These are phyloP conservation scores for Rambutsinella grinnellia DNA, from an alignment of 2,888 invertebrate genomes.

Conservation along the genomic window DNA sequence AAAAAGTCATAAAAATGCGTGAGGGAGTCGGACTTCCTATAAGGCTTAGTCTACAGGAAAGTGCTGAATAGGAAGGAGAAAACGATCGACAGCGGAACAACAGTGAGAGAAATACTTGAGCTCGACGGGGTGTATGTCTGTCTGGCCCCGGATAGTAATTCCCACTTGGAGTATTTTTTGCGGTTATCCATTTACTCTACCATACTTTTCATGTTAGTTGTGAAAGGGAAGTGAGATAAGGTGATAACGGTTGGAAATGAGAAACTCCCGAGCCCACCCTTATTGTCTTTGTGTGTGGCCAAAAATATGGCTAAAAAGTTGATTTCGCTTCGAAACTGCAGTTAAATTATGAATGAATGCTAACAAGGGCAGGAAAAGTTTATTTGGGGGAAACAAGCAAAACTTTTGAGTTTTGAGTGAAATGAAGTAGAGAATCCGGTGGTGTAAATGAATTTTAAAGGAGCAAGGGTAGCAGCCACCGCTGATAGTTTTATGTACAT, in stretches of 20 bases:
- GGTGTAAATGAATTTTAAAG: background rate
- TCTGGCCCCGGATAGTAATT: conserved; percentile 8
- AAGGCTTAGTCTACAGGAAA: background rate
- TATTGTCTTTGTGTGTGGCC: background rate
- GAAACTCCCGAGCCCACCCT: background rate
- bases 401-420: background rate
- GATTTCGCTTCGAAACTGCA: too few relatives aligned
- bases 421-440: too few relatives aligned
- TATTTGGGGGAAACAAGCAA: background rate
- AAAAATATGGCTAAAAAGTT: too few relatives aligned
- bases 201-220: too few relatives aligned
- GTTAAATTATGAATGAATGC: background rate
- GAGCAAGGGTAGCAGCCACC: background rate
- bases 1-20: background rate
- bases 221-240: too few relatives aligned
- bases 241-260: too few relatives aligned
- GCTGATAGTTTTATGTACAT: background rate
- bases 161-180: too few relatives aligned
- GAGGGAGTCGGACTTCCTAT: background rate
- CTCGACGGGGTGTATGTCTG: conserved; percentile 29
- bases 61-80: background rate
- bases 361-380: background rate
- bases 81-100: background rate
- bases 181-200: too few relatives aligned
- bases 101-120: conserved; percentile 17